These are phyloP conservation scores for Hypanus sabinus DNA, from an alignment of 2,113 vertebrate species.

Conservation along the genomic window DNA sequence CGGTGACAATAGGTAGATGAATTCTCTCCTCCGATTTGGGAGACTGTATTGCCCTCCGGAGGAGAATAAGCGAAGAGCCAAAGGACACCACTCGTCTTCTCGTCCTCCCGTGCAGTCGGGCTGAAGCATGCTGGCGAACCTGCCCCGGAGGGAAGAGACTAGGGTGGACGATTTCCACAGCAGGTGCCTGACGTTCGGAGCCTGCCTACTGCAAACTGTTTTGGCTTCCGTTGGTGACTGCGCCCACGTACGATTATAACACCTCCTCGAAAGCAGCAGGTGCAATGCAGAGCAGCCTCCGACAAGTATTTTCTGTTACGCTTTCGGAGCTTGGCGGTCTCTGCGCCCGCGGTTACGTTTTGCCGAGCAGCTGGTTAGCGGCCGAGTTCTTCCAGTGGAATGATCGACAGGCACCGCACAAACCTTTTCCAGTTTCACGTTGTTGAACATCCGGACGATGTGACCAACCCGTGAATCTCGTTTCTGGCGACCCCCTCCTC, in stretches of 20 bases:
- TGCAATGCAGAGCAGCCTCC: neutral
- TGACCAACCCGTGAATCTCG: neutral
- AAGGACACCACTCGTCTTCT: neutral
- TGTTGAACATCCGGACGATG: neutral
- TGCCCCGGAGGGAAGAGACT: neutral
- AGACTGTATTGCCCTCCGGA: neutral
- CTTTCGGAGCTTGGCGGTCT: neutral
- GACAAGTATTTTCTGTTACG: neutral
- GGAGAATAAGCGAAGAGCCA: neutral
- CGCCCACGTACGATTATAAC: neutral
- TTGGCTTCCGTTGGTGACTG: neutral
- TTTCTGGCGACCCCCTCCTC: too few species aligned
- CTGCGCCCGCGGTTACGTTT: too few species aligned
- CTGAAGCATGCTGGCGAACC: neutral
- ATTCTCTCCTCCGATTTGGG: neutral
- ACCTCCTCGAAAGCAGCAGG: neutral
- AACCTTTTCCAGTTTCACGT: neutral
- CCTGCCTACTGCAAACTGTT: neutral
- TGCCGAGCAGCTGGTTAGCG: too few species aligned
- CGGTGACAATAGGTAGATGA: slow-evolving; percentile 68
- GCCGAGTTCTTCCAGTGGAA: too few species aligned
- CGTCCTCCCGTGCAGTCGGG: neutral
- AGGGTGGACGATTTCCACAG: neutral
- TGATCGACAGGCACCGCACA: too few species aligned
- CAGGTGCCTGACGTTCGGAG: neutral